Base-by-base conservation (phyloP, 2,888 invertebrate genomes). In the Epirrhoe alternata region DNA sequence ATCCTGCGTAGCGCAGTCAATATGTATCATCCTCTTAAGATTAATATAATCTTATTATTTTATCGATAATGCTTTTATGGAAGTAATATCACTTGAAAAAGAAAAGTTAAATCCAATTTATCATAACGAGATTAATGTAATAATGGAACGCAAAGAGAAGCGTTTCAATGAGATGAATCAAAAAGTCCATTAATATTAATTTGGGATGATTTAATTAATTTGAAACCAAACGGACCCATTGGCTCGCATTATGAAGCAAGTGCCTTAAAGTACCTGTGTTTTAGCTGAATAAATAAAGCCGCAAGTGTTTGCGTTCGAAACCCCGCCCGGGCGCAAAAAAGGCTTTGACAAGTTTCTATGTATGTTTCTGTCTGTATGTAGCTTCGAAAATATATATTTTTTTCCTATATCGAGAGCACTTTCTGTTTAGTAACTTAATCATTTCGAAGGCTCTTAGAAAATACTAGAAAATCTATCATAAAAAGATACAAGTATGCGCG, bases 131-230 rank as follows among this genome's bases (percentile, higher is more conserved):
- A 51, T 56, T 62, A 56, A 35, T 38, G 1, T 42, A 38, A 35
- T 33, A 56, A 56, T 62, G 50, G 38, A 51, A 35, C 38, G 24
- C 17, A 30, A 53, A 59, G 53, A 52, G 12, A 51, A 24, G 42
- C 8, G 12, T 51, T 45, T 58, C 30, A 54, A 47, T 42, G 54
- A 55, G 49, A 64, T 33, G 47, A 64, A 64, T 64, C 64, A 45
- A 65, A 60, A 52, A 56, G 59, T 50, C 64, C 54, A 55, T 65
- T 65, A 45, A 51, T 60, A 49, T 51, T 55, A 60, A 65, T 60
- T 60, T 42, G 51, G 51, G 42, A 50, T 59, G 38, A 64, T 64
- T 65, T 24, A 31, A 56, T 55, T 60, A 60, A 33, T 30, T 51
- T 50, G 55, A 30, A 50, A 1, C 62, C 5, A 16, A 33, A 17